A percentile compares a stretch with the other conserved stretches of the same genome.
Evolutionary conservation across 1,140 invertebrate species (phyloP).

Genomic region (Caenorhabditis latens): DNA sequence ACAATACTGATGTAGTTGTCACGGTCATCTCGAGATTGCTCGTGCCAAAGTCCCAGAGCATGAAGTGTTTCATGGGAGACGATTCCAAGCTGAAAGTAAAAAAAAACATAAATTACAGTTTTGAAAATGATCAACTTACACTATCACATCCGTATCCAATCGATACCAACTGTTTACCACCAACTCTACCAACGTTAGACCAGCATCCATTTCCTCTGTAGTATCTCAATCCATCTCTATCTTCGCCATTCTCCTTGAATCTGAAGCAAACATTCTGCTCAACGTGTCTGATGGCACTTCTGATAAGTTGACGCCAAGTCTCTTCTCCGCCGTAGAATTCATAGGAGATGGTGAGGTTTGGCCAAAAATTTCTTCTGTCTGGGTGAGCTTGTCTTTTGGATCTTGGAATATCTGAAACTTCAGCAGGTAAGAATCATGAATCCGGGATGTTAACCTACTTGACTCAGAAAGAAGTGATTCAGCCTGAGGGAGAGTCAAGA

Average conservation of each 20-base stretch:
- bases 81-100: conserved; percentile 73
- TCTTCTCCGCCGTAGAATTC: conserved; percentile 67
- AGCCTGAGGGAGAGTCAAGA: conserved; percentile 73
- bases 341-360: conserved; percentile 68
- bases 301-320: conserved; percentile 71
- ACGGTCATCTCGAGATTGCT: conserved; percentile 77
- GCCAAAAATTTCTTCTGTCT: conserved; percentile 69
- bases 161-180: conserved; percentile 73
- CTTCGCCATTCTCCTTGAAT: conserved; percentile 71
- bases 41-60: conserved; percentile 78
- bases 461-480: conserved; percentile 69
- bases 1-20: conserved; percentile 73
- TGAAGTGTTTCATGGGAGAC: conserved; percentile 80
- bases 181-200: conserved; percentile 75
- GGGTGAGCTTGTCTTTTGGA: conserved; percentile 72
- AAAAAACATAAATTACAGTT: not conserved
- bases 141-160: conserved; percentile 77
- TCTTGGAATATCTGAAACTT: conserved; percentile 44
- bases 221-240: conserved; percentile 49
- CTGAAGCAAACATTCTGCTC: conserved; percentile 72
- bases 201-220: conserved; percentile 75
- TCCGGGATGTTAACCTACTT: not conserved
- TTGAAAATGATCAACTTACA: conserved; percentile 49
- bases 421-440: not conserved
- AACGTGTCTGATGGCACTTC: conserved; percentile 69